phyloP scores from a whole-genome alignment of 2,113 vertebrate species.

The Athene noctua region DNA sequence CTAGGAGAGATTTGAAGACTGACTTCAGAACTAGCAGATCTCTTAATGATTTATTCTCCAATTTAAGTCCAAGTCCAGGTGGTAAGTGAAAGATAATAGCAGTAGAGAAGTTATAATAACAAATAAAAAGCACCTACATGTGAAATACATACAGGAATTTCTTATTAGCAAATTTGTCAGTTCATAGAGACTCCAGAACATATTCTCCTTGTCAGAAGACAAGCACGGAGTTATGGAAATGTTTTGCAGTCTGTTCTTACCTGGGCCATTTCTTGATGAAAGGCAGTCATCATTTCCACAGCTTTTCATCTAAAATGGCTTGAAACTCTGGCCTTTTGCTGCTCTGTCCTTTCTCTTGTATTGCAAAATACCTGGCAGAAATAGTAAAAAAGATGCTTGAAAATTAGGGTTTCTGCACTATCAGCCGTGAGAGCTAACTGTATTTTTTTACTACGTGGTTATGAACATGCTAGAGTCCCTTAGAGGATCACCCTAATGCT shows the following conservation, averaged over 20 bases:
- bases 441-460: background rate
- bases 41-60: constrained; percentile 10
- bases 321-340: background rate
- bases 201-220: background rate
- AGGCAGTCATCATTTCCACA: background rate
- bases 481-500: background rate
- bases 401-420: background rate
- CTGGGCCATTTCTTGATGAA: background rate
- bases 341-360: background rate
- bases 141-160: background rate
- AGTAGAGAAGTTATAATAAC: background rate
- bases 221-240: background rate
- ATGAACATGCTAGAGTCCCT: background rate
- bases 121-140: background rate
- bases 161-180: background rate
- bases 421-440: background rate
- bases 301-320: background rate
- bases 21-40: background rate
- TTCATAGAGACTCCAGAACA: background rate
- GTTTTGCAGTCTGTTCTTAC: background rate
- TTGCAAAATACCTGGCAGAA: background rate
- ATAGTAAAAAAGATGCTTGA: background rate
- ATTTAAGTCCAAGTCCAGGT: background rate
- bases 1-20: background rate
- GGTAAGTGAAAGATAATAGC: background rate